Conservation (phyloP, 1,140 invertebrate genomes). For the Pachypsylla venusta region DNA sequence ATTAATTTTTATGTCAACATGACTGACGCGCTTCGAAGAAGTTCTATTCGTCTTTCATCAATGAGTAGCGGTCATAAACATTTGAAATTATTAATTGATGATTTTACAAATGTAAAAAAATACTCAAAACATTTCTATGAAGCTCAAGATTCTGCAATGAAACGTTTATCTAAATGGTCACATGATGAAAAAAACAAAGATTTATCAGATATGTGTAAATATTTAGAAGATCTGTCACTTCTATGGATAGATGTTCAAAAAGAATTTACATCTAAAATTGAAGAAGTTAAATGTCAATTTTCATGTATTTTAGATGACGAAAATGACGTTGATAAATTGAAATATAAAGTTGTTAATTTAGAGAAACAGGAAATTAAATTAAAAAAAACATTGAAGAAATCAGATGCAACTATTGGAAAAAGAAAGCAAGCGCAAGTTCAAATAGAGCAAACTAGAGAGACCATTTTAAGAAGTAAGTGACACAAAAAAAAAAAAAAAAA, state of each 20-base stretch:
- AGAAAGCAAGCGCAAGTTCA: no score
- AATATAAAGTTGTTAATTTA: not conserved
- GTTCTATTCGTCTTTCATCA: not conserved
- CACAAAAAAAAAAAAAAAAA: no score
- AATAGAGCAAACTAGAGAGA: no score
- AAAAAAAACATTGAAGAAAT: no score
- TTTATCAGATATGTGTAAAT: not conserved
- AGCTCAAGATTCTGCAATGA: not conserved
- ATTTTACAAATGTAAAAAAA: not conserved
- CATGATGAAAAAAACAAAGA: not conserved
- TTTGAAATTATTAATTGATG: not conserved
- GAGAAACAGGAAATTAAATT: slow-evolving; percentile 2
- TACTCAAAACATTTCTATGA: not conserved
- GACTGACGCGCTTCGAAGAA: not conserved
- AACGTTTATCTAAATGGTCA: not conserved
- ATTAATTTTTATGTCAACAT: not conserved
- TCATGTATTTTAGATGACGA: not conserved
- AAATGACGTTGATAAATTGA: not conserved
- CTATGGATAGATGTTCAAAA: not conserved
- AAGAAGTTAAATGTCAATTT: not conserved
- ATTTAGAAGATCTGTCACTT: not conserved
- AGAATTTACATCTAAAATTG: not conserved
- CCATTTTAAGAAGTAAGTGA: no score
- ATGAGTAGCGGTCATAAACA: not conserved
- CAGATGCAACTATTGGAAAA: no score